Conservation (phyloP, 2,888 invertebrate species). For the Leucozona laternaria region DNA sequence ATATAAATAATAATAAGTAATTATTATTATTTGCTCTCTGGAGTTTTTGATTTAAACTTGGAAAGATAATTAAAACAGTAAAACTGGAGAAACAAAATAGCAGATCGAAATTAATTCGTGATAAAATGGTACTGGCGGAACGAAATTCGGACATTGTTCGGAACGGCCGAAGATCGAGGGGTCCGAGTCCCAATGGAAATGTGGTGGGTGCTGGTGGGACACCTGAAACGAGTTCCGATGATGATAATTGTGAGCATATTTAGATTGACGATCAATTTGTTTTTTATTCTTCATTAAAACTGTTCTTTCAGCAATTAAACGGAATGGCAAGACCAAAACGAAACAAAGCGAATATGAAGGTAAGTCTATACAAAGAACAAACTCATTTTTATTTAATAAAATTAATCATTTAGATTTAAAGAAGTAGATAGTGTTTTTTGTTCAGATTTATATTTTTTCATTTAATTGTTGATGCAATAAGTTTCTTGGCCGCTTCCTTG, state of each 20-base stretch:
- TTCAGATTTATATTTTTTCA: too few species aligned
- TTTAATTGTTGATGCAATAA: too few species aligned
- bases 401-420: too few species aligned
- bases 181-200: conserved; percentile 93
- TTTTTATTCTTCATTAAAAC: conserved; percentile 20
- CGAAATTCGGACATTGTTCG: conserved; percentile 92
- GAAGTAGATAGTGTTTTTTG: too few species aligned
- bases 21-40: conserved; percentile 16
- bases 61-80: conserved; percentile 37
- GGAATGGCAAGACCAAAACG: conserved; percentile 83
- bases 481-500: too few species aligned
- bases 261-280: background rate
- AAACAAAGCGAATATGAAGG: conserved; percentile 84
- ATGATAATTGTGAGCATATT: conserved; percentile 89
- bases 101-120: conserved; percentile 81
- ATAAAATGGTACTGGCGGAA: conserved; percentile 94
- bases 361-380: conserved; percentile 61
- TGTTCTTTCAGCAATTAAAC: conserved; percentile 81
- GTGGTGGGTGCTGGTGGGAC: conserved; percentile 84
- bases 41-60: conserved; percentile 14
- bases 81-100: conserved; percentile 77
- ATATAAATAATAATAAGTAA: background rate
- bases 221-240: conserved; percentile 93
- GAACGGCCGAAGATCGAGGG: conserved; percentile 94
- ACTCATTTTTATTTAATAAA: too few species aligned